phyloP scores from a whole-genome alignment of 1,140 invertebrate genomes.

The Lepidotrigona ventralis region DNA sequence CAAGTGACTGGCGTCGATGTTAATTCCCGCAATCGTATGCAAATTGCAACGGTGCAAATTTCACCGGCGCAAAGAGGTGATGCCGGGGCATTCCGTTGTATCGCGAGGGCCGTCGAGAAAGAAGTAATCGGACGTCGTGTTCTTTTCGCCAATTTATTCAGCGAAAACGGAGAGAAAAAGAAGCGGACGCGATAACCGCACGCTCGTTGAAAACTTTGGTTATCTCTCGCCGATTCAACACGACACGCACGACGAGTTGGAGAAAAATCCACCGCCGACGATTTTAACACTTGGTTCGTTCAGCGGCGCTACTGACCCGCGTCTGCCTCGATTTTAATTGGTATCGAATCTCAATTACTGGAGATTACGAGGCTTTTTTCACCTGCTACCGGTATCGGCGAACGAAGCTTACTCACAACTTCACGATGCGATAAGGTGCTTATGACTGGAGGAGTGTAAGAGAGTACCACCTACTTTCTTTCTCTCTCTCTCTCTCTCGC shows the following conservation, averaged over 20 bases:
- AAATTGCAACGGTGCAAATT: conserved; percentile 61
- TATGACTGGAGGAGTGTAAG: conserved; percentile 46
- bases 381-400: conserved; percentile 48
- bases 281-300: conserved; percentile 56
- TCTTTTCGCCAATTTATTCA: conserved; percentile 7
- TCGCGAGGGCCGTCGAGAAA: not conserved
- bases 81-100: not conserved
- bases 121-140: not conserved
- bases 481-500: not conserved
- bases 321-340: conserved; percentile 61
- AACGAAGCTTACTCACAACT: conserved; percentile 39
- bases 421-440: conserved; percentile 52
- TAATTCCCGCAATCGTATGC: conserved; percentile 30
- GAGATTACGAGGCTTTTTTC: conserved; percentile 63
- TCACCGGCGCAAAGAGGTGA: conserved; percentile 51
- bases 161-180: not conserved
- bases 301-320: conserved; percentile 41
- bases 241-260: not conserved
- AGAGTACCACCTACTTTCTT: conserved; percentile 12
- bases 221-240: conserved; percentile 22
- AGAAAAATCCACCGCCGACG: conserved; percentile 28
- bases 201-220: not conserved
- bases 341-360: conserved; percentile 72
- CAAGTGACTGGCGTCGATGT: conserved; percentile 2
- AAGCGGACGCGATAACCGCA: not conserved